These are phyloP conservation scores for Diprion similis DNA, from an alignment of 1,140 invertebrate genomes.

Conservation along the genomic window DNA sequence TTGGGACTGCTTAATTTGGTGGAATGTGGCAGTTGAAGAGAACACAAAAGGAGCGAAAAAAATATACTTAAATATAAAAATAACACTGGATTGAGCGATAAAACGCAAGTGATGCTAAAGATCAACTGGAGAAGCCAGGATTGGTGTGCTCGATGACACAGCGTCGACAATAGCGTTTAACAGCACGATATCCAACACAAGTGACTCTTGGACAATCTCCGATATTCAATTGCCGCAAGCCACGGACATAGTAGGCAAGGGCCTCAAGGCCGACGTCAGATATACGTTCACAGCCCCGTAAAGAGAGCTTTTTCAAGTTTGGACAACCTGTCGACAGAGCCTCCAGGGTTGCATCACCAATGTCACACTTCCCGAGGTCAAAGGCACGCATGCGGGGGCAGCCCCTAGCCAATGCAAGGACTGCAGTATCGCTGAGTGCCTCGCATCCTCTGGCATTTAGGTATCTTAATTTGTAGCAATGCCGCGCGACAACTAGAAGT, in stretches of 20 bases:
- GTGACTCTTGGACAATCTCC: constrained; percentile 87
- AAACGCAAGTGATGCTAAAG: background rate
- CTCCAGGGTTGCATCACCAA: constrained; percentile 85
- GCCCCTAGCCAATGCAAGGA: constrained; percentile 81
- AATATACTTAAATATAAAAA: background rate
- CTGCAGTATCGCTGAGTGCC: constrained; percentile 88
- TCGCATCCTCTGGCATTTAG: constrained; percentile 91
- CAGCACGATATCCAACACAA: constrained; percentile 84
- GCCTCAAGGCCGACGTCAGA: constrained; percentile 87
- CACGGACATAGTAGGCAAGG: constrained; percentile 86
- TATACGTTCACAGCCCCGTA: constrained; percentile 88
- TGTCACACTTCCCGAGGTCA: constrained; percentile 92
- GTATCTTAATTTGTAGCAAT: constrained; percentile 89
- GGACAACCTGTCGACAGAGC: constrained; percentile 87
- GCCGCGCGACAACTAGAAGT: constrained; percentile 83
- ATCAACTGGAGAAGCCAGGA: constrained; percentile 78
- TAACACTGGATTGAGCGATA: background rate
- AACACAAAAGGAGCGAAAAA: too few species aligned
- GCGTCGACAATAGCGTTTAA: constrained; percentile 89
- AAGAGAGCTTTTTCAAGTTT: constrained; percentile 87
- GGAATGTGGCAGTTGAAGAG: too few species aligned
- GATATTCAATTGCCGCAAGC: constrained; percentile 88
- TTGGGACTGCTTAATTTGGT: too few species aligned
- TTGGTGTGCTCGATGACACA: constrained; percentile 95
- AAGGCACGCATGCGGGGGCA: constrained; percentile 84